Evolutionary conservation across 2,888 invertebrate species (phyloP).

Genomic region (Ramazzottius varieornatus): DNA sequence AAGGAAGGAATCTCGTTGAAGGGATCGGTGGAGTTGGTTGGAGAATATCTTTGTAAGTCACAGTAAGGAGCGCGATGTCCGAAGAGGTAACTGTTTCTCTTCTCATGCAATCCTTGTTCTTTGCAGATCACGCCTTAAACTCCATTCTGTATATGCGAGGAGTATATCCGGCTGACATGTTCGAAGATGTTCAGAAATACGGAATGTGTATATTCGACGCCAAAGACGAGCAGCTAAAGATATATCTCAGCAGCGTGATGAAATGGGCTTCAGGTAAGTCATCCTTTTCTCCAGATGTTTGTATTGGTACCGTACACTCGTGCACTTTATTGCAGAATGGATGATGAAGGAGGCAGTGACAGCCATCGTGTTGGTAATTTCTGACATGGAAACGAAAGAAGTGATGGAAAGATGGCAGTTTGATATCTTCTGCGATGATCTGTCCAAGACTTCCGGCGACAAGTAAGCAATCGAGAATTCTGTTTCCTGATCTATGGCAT

Average conservation of each 20-base stretch:
- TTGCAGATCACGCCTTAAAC: slow-evolving; percentile 27
- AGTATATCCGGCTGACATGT: slow-evolving; percentile 26
- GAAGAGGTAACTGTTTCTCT: no score
- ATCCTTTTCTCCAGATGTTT: not conserved
- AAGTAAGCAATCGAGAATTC: no score
- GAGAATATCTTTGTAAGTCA: slow-evolving; percentile 1
- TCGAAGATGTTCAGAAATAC: slow-evolving; percentile 25
- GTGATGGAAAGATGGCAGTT: slow-evolving; percentile 29
- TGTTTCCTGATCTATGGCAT: no score
- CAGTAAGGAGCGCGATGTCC: no score
- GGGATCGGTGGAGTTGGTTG: not conserved
- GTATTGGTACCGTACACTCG: no score
- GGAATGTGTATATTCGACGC: slow-evolving; percentile 26
- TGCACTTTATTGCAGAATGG: not conserved
- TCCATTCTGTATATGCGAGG: slow-evolving; percentile 28
- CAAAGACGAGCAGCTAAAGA: slow-evolving; percentile 21
- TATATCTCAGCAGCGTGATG: slow-evolving; percentile 23
- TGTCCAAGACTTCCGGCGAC: no score
- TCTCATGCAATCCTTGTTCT: not conserved
- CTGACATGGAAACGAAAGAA: slow-evolving; percentile 24
- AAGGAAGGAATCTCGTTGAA: not conserved
- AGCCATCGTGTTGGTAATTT: slow-evolving; percentile 24
- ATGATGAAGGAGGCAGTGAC: not conserved
- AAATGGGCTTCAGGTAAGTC: slow-evolving; percentile 11
- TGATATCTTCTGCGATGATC: slow-evolving; percentile 16